Evolutionary conservation across 2,888 invertebrate genomes (phyloP).

Genomic region (Zygaena filipendulae): DNA sequence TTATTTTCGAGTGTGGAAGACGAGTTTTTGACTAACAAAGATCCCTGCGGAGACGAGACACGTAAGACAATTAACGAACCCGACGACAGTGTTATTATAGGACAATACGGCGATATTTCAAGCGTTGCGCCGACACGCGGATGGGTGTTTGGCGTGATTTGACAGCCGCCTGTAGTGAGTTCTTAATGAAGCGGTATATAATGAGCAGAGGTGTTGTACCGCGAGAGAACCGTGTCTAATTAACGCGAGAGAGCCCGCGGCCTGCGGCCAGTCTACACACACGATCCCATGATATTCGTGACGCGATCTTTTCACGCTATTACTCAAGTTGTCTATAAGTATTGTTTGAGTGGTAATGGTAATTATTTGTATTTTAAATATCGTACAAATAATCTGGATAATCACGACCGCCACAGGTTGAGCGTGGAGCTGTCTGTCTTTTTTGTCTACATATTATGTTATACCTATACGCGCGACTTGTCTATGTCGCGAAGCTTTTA

Average conservation of each 20-base stretch:
- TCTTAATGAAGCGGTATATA: constrained; percentile 68
- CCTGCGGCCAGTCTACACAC: constrained; percentile 36
- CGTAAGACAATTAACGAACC: constrained; percentile 54
- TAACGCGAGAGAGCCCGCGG: constrained; percentile 48
- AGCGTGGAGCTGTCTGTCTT: no score
- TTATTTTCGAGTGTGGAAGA: constrained; percentile 39
- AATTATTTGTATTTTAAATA: background rate
- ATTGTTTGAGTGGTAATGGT: no score
- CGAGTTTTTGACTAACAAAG: no score
- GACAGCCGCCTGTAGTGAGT: constrained; percentile 57
- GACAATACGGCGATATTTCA: constrained; percentile 59
- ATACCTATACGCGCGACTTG: constrained; percentile 27
- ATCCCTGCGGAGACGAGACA: constrained; percentile 31
- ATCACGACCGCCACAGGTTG: no score
- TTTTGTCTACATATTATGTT: no score
- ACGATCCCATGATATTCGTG: constrained; percentile 23
- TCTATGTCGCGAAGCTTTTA: constrained; percentile 47
- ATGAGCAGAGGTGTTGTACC: constrained; percentile 58
- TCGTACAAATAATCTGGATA: no score
- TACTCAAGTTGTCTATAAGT: background rate
- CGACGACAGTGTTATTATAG: constrained; percentile 60
- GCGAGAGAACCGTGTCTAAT: constrained; percentile 54
- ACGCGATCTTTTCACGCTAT: constrained; percentile 25
- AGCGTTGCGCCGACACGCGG: constrained; percentile 31
- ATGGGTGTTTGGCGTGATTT: constrained; percentile 51